Percentiles rank a stretch among this genome's conserved stretches.
These are phyloP conservation scores for Plutella xylostella DNA, from an alignment of 2,888 invertebrate species.

Conservation along the genomic window DNA sequence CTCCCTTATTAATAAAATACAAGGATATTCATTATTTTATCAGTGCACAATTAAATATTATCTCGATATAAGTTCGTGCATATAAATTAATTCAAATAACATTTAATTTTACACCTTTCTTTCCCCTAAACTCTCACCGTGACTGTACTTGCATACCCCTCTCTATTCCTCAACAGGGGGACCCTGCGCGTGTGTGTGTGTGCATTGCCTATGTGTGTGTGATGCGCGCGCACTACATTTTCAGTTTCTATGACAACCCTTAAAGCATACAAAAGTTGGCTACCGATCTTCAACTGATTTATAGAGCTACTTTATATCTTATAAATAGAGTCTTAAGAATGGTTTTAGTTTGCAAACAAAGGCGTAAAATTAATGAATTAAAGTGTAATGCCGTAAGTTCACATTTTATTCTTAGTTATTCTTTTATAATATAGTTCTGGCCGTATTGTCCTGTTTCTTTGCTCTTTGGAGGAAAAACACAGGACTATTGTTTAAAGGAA, in stretches of 20 bases:
- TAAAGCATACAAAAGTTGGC: slow-evolving; percentile 54
- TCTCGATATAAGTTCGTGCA: too few relatives aligned
- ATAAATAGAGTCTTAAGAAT: slow-evolving; percentile 24
- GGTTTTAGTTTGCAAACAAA: slow-evolving; percentile 19
- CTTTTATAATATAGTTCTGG: slow-evolving; percentile 16
- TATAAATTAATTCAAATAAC: too few relatives aligned
- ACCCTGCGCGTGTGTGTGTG: slow-evolving; percentile 25
- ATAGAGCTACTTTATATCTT: slow-evolving; percentile 24
- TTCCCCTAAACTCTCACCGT: too few relatives aligned
- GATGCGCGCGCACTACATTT: slow-evolving; percentile 63
- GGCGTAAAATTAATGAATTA: slow-evolving; percentile 65
- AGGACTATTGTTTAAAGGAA: slow-evolving; percentile 1
- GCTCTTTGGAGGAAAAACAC: neutral
- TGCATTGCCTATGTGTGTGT: slow-evolving; percentile 30
- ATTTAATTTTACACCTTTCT: too few relatives aligned
- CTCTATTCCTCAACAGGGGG: too few relatives aligned
- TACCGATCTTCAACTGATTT: too few relatives aligned
- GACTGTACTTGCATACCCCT: too few relatives aligned
- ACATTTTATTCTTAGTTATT: slow-evolving; percentile 54
- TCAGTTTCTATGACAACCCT: slow-evolving; percentile 69
- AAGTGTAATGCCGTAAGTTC: slow-evolving; percentile 53
- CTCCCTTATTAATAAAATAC: too few relatives aligned
- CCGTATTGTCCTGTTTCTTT: slow-evolving; percentile 4
- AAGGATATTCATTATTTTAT: too few relatives aligned
- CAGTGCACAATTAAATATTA: too few relatives aligned